Evolutionary conservation across 2,888 invertebrate genomes (phyloP).

Genomic region (Caenorhabditis sp.): DNA sequence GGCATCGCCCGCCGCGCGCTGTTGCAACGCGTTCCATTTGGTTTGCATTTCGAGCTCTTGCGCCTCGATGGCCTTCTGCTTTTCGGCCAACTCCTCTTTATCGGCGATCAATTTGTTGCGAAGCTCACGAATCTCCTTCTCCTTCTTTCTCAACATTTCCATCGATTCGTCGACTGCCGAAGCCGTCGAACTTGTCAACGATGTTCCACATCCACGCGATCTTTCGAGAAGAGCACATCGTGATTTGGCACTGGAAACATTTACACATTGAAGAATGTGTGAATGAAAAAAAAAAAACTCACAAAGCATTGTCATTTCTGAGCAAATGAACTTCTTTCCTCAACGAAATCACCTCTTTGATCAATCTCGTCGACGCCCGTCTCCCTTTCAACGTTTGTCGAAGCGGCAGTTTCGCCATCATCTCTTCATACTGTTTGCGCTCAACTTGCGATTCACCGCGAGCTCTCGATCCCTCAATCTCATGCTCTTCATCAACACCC

Average conservation of each 20-base stretch:
- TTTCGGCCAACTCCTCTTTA: conserved; percentile 22
- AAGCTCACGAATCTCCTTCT: conserved; percentile 41
- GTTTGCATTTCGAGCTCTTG: conserved; percentile 34
- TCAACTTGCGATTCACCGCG: conserved; percentile 22
- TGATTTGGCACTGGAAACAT: conserved; percentile 37
- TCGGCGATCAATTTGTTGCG: conserved; percentile 14
- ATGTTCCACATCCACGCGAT: conserved; percentile 13
- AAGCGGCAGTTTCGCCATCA: conserved; percentile 30
- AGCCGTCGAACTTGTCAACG: conserved; percentile 26
- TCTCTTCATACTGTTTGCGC: conserved; percentile 29
- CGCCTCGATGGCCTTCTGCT: conserved; percentile 21
- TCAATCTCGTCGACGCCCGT: conserved; percentile 33
- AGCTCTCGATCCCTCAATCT: conserved; percentile 13
- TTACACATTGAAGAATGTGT: background rate
- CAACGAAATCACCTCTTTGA: conserved; percentile 38
- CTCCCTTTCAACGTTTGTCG: conserved; percentile 25
- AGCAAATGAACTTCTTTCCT: conserved; percentile 35
- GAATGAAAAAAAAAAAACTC: conserved; percentile 9
- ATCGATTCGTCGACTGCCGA: conserved; percentile 45
- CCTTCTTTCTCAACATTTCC: conserved; percentile 53
- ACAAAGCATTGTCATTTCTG: conserved; percentile 39
- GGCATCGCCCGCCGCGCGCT: conserved; percentile 9
- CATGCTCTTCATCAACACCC: conserved; percentile 19
- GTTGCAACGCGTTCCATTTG: conserved; percentile 35
- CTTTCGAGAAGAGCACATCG: conserved; percentile 47